Conservation (phyloP, 2,797 vertebrate species). For the Megalops cyprinoides region DNA sequence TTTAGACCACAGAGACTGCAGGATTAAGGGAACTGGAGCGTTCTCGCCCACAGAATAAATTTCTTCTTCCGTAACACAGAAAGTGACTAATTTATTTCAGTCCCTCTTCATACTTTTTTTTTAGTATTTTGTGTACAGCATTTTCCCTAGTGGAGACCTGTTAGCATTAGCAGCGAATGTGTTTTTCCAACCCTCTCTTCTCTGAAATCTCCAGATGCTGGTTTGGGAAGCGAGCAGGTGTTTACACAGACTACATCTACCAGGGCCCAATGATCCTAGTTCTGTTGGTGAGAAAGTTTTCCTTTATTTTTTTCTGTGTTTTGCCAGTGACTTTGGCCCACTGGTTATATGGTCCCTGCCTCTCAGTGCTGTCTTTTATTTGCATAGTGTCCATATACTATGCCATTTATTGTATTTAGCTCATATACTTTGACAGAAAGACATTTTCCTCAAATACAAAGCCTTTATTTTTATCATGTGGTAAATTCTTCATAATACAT, state of each 20-base stretch:
- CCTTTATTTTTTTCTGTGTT: not conserved
- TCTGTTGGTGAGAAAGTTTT: slow-evolving; percentile 81
- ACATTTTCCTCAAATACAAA: not conserved
- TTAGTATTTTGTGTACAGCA: too few relatives aligned
- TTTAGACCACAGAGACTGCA: too few relatives aligned
- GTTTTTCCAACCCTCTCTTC: slow-evolving; percentile 28
- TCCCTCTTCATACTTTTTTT: too few relatives aligned
- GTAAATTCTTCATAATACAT: too few relatives aligned
- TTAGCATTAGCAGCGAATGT: not conserved
- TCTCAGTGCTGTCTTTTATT: not conserved
- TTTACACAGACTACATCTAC: slow-evolving; percentile 94
- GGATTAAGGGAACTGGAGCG: too few relatives aligned
- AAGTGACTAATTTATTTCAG: too few relatives aligned
- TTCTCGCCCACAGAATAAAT: too few relatives aligned
- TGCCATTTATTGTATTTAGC: too few relatives aligned
- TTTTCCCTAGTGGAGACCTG: not conserved
- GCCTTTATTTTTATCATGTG: not conserved
- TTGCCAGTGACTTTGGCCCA: too few relatives aligned
- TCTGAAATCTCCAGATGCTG: slow-evolving; percentile 81
- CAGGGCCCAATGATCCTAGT: slow-evolving; percentile 95
- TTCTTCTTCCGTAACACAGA: too few relatives aligned
- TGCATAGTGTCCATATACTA: not conserved
- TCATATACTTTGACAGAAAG: not conserved
- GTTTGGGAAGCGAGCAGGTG: slow-evolving; percentile 89
- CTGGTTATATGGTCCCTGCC: too few relatives aligned